Base-by-base conservation (phyloP, 2,113 vertebrate species). In the Oxygymnocypris stewartii region DNA sequence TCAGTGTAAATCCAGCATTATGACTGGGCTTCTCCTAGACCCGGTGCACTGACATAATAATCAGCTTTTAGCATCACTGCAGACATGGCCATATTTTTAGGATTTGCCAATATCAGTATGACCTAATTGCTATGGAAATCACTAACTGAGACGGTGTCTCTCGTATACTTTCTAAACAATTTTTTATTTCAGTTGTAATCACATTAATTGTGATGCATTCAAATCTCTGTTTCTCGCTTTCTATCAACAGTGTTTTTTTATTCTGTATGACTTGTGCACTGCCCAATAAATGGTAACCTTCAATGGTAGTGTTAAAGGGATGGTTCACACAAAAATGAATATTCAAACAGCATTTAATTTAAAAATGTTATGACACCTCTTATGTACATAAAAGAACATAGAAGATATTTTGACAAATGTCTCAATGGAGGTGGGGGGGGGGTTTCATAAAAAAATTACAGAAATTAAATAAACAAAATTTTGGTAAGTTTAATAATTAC, bases 1-100 rank as follows among this genome's bases (percentile, higher is more conserved):
- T 82, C 76, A 49, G 74, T 49, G 83, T 47, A 87, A 85, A 87
- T 81, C 87, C 86, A 77, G 42, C 87, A 79, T 67, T 86, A 82
- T 80, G 77, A 47, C 44, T 61, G 67, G 74, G 37, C 79, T 75
- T 84, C 73, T 75, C 82, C 28, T 61, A 54, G 67, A 37, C 69
- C 75, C 57, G 63, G 23, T 61, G 82, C 85, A 23, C 51, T 74
- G 74, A 77, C 85, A 67, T 20, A 14, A 76, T 86, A 81, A 87
- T 87, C 67, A 69, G 79, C 80, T 37, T 86, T 84, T 77, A 67
- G 49, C 59, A 84, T 25, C 82, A 84, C 35, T 74, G 28, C 67
- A 57, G 69, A 74, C 69, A 74, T 73, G 47, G 67, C 65, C 67
- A 57, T 74, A 74, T 73, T 74, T 84, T 84, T 51, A 74, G 49